phyloP scores from a whole-genome alignment of 2,888 invertebrate species.

The Caradrina clavipalpis region DNA sequence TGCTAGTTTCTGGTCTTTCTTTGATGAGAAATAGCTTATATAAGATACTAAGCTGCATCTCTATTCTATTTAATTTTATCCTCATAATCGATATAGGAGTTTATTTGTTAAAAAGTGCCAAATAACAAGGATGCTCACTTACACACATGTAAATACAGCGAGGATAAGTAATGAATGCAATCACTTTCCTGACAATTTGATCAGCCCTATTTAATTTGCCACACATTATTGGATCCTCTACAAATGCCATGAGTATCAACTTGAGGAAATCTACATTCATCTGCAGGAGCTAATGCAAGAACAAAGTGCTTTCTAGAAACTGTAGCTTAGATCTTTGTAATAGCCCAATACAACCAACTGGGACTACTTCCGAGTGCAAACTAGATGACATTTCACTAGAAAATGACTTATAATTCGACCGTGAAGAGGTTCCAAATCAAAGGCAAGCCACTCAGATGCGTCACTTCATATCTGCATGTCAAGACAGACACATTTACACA shows the following conservation, averaged over 20 bases:
- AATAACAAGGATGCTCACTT: not conserved
- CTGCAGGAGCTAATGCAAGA: not conserved
- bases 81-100: too few species aligned
- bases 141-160: too few species aligned
- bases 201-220: not conserved
- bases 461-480: conserved; percentile 18
- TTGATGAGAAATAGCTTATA: too few species aligned
- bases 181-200: not conserved
- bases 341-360: conserved; percentile 7
- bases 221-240: not conserved
- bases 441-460: conserved; percentile 50
- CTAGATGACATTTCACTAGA: conserved; percentile 21
- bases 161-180: not conserved
- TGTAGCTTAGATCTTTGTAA: conserved; percentile 4
- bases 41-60: too few species aligned
- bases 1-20: too few species aligned
- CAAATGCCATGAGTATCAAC: conserved; percentile 1
- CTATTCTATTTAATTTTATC: too few species aligned
- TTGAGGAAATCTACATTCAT: not conserved
- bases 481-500: conserved; percentile 33
- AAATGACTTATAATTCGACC: conserved; percentile 42
- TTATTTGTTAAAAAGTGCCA: not conserved
- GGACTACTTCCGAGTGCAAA: conserved; percentile 19
- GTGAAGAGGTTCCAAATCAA: conserved; percentile 43
- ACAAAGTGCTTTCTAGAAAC: conserved; percentile 13